Conservation (phyloP, 2,888 invertebrate genomes). For the Balanococcus diminutus region DNA sequence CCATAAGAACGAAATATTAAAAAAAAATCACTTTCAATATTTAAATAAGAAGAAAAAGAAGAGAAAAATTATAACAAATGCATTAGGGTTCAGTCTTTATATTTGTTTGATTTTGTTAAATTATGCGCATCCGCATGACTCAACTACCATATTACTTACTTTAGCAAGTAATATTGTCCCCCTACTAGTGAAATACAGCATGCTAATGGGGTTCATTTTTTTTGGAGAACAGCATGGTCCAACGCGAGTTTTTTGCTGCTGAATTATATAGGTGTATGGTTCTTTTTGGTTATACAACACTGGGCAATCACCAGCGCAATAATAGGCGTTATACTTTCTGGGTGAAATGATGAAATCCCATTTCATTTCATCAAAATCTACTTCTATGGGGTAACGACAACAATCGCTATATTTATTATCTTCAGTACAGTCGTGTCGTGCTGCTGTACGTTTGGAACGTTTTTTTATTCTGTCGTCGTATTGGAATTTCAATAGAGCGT, state of each 20-base stretch:
- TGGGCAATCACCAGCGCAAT: conserved; percentile 91
- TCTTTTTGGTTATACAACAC: conserved; percentile 84
- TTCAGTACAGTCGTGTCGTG: conserved; percentile 84
- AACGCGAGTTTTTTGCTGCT: conserved; percentile 74
- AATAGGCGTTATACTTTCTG: conserved; percentile 91
- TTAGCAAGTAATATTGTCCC: conserved; percentile 85
- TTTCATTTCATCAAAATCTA: conserved; percentile 93
- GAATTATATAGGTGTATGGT: conserved; percentile 86
- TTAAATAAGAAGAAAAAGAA: neutral
- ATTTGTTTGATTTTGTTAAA: neutral
- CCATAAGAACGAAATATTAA: conserved; percentile 18
- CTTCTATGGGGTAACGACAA: conserved; percentile 90
- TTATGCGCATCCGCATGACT: conserved; percentile 90
- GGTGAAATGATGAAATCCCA: conserved; percentile 99
- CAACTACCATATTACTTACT: conserved; percentile 93
- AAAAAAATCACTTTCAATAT: conserved; percentile 21
- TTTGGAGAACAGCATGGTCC: conserved; percentile 92
- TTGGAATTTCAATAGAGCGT: neutral
- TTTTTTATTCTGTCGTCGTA: conserved; percentile 63
- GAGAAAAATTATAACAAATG: conserved; percentile 9
- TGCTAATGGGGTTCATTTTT: conserved; percentile 83
- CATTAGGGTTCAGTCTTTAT: conserved; percentile 6
- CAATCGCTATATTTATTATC: conserved; percentile 78
- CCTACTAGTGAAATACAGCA: conserved; percentile 90
- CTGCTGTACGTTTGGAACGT: conserved; percentile 73